Percentiles rank a stretch among this genome's conserved stretches.
Conservation (phyloP, 2,797 vertebrate genomes). For the Craterocephalus amniculus region DNA sequence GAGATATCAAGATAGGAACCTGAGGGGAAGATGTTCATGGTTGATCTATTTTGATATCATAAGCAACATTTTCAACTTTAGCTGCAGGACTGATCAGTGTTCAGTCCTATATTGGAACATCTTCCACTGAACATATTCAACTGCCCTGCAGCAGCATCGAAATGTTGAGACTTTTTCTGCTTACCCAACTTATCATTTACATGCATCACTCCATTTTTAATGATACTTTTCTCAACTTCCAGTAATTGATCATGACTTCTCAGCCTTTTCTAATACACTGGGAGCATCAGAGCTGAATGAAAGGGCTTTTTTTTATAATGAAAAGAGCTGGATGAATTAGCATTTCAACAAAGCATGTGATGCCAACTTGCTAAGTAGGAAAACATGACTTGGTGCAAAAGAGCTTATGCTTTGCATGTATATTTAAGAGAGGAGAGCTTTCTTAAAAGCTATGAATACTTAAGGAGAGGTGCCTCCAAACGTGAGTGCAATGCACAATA, state of each 20-base stretch:
- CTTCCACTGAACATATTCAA: constrained; percentile 7
- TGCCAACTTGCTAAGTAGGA: constrained; percentile 10
- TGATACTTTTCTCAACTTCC: constrained; percentile 4
- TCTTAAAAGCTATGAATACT: constrained; percentile 20
- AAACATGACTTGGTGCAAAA: not conserved
- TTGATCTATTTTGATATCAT: constrained; percentile 12
- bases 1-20: constrained; percentile 20
- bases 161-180: constrained; percentile 2
- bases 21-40: constrained; percentile 20
- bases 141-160: constrained; percentile 13
- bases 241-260: not conserved
- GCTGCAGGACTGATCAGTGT: constrained; percentile 4
- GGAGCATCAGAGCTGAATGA: constrained; percentile 12
- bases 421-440: constrained; percentile 3
- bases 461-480: constrained; percentile 36
- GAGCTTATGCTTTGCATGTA: not conserved
- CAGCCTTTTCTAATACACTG: not conserved
- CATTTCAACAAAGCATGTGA: constrained; percentile 6
- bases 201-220: not conserved
- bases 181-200: constrained; percentile 10
- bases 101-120: constrained; percentile 10
- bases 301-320: not conserved
- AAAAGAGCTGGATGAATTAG: constrained; percentile 3
- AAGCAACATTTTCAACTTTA: constrained; percentile 5
- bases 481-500: constrained; percentile 20